Evolutionary conservation across 2,888 invertebrate species (phyloP), one percentile per base, ranked within the genome.

Genomic region (Sericinus montela): DNA sequence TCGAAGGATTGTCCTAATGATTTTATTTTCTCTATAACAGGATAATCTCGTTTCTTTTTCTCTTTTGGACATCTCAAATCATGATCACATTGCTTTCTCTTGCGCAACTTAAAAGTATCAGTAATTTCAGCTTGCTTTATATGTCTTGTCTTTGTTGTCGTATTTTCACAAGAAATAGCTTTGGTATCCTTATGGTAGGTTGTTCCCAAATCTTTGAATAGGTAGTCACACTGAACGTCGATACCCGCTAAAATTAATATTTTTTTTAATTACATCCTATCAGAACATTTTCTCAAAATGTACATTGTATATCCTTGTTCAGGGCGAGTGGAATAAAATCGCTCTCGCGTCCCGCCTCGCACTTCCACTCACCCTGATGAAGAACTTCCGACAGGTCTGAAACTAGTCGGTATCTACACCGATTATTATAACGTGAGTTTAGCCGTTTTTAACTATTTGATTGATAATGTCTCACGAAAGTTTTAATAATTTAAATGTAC

Each of bases 231-330:
- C 14, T 79, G 69, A 3, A 63, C 75, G 59, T 91, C 91, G 16
- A 91, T 76, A 1, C 91, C 91, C 60, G 88, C 91, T 91, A 67
- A 43, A 87, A 85, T 53, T 45, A 50, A 35, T 8, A 11, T 32
- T 45, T 25, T 29, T 43, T 30, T 14, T 25, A 16, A 23, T 15
- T 45, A 45, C 11, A 7, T 4, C 6, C 25, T 4, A 19, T 19
- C 19, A 3, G 2, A 3, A 19, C 19, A 19, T 19, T 19, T 19
- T 19, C 5, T 19, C 5, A 19, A 2, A 19, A 19, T 3, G 19
- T 19, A 19, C 19, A n/a, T n/a, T n/a, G n/a, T n/a, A n/a, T n/a
- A n/a, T n/a, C n/a, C n/a, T n/a, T n/a, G n/a, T n/a, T n/a, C n/a
- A n/a, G n/a, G n/a, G n/a, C n/a, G n/a, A n/a, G n/a, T n/a, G n/a